phyloP scores from a whole-genome alignment of 2,113 vertebrate species.

The Poecile atricapillus region DNA sequence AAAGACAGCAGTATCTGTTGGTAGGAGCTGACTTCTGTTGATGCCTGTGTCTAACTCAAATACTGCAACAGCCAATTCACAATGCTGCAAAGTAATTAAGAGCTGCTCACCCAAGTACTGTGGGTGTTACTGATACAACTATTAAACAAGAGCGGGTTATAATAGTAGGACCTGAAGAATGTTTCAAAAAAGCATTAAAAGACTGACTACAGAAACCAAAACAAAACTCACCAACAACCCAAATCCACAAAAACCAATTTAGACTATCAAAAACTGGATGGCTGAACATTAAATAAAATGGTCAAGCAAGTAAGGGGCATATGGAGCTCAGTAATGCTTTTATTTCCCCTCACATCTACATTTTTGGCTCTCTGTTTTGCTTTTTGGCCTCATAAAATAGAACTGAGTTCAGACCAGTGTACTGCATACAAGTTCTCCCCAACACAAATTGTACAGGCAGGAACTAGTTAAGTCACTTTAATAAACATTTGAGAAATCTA shows the following conservation, averaged over 20 bases:
- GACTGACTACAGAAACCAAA: neutral
- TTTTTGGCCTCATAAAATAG: neutral
- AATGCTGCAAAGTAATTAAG: neutral
- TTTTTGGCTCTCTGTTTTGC: neutral
- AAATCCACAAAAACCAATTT: neutral
- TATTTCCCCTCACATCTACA: neutral
- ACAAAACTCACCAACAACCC: neutral
- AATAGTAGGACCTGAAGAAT: neutral
- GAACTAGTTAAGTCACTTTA: neutral
- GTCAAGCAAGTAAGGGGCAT: neutral
- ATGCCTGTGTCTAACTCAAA: neutral
- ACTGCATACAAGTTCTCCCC: neutral
- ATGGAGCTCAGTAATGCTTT: neutral
- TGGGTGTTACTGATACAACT: neutral
- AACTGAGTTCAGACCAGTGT: neutral
- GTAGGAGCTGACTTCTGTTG: neutral
- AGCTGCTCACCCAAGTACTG: neutral
- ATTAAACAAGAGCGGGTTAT: neutral
- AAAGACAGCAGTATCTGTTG: neutral
- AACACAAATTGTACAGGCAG: neutral
- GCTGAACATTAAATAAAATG: neutral
- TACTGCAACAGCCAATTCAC: neutral
- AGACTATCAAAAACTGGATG: neutral
- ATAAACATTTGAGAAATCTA: neutral
- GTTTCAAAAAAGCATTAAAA: neutral